Evolutionary conservation across 2,113 vertebrate genomes (phyloP), one percentile per base, ranked within the genome.

Genomic region (Paradisaea rubra): DNA sequence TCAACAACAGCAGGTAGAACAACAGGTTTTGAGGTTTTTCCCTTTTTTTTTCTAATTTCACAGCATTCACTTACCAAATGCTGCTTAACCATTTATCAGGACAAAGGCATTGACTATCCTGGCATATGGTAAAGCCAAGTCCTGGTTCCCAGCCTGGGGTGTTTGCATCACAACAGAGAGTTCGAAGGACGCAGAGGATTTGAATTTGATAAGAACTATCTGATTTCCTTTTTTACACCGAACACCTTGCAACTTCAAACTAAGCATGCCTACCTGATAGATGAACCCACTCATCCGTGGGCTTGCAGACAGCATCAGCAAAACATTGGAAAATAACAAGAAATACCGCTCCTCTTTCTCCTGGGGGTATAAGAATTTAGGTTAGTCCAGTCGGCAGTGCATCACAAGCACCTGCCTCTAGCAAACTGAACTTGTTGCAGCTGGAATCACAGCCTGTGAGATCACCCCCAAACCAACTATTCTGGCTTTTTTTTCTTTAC

Each of bases 271-370:
- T 97, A 99, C 99, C 98, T 99, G 99, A 97, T 99, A 99, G 93
- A 99, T 99, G 86, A 99, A 99, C 89, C 99, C 99, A 92, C 99
- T 99, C 99, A 99, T 99, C 68, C 99, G 98, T 76, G 99, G 98
- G 96, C 99, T 99, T 86, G 99, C 98, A 41, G 99, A 99, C 39
- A 99, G 97, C 98, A 99, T 98, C 81, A 99, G 97, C 82, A 99
- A 89, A 94, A 98, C 81, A 13, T 96, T 98, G 33, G 99, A 98
- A 96, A 99, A 99, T 87, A 99, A 96, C 98, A 99, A 98, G 78
- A 99, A 97, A 97, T 99, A 99, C 2, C 99, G 97, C 93, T 99
- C 99, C 42, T 99, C 99, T 97, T 99, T 99, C 70, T 99, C 99
- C 99, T 99, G 93, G 10, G 63, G 69, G 68, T 25, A 79, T 13